Evolutionary conservation across 2,113 vertebrate genomes (phyloP).

Genomic region (Cranoglanis bouderius): DNA sequence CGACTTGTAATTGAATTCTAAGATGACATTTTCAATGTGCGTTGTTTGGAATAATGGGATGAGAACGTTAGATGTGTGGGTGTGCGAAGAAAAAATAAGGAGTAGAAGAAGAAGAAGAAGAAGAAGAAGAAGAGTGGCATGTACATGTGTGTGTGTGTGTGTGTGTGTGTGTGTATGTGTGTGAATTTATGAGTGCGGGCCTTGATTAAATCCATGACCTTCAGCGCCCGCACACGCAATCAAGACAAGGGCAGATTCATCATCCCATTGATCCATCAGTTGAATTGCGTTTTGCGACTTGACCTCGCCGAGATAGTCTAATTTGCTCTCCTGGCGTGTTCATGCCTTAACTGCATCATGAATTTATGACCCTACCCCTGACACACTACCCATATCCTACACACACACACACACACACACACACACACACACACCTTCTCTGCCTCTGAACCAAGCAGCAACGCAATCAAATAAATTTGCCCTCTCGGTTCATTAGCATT

Average conservation of each 20-base stretch:
- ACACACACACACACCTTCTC: conserved; percentile 29
- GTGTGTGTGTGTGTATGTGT: background rate
- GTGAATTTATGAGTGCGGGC: conserved; percentile 46
- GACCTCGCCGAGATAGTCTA: conserved; percentile 55
- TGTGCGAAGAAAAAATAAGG: background rate
- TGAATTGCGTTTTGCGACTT: conserved; percentile 64
- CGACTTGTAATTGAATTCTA: conserved; percentile 38
- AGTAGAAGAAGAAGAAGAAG: background rate
- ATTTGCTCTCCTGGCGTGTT: conserved; percentile 45
- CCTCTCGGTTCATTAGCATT: conserved; percentile 52
- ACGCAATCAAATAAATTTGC: conserved; percentile 53
- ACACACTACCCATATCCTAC: conserved; percentile 6
- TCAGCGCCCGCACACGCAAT: conserved; percentile 69
- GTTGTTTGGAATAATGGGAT: conserved; percentile 10
- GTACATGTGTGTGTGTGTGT: background rate
- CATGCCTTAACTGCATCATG: conserved; percentile 40
- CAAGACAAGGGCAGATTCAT: conserved; percentile 67
- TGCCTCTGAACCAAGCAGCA: conserved; percentile 2
- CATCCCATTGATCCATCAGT: conserved; percentile 67
- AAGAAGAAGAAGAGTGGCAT: background rate
- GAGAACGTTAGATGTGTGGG: background rate
- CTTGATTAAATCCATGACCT: conserved; percentile 79
- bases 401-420: conserved; percentile 20
- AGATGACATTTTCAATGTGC: conserved; percentile 31
- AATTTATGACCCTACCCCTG: conserved; percentile 53